Base-by-base conservation (phyloP, 1,140 invertebrate genomes). In the Halotydeus destructor region DNA sequence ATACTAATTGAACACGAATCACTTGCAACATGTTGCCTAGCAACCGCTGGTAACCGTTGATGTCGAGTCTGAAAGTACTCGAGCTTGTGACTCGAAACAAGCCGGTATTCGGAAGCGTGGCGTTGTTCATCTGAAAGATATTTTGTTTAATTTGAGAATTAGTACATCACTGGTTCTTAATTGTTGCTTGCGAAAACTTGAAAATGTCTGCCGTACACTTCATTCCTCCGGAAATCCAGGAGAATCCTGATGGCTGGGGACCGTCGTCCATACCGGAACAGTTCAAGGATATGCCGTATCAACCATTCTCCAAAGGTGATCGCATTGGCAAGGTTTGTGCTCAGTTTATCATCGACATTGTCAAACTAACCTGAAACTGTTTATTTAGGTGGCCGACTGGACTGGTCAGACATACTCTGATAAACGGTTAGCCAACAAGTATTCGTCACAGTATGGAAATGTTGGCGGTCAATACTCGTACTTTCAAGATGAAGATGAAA, bases 401-500 rank as follows among this genome's bases (percentile, higher is more conserved):
- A 93, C 86, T 36, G 78, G 82, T 39, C 76, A 78, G n/a, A 78
- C 78, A 2, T 84, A 81, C 55, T 83, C 86, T 55, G 89, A 96
- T 60, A 84, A 91, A 55, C 80, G 89, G 64, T 86, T 85, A 62
- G 72, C 80, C 49, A 89, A 83, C 56, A 94, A 94, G 60, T 96
- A 96, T 61, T 74, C 77, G 38, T 93, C 86, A 23, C 82, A 88
- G 50, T 94, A 93, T 68, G 88, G 86, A 24, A 58, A 59, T 40
- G n/a, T n/a, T n/a, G 76, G 79, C 46, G 86, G 75, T 55, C 86
- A 91, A 53, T 96, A 96, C 67, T 79, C 89, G 1, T 97, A 96
- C 55, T 91, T 81, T 57, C 89, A 96, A 56, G 88, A 96, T 54
- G 89, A 98, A 58, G 89, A 98, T 62, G 89, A 98, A 60, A 88